Conservation (phyloP, 2,888 invertebrate genomes). For the Drosophila engyochracea region DNA sequence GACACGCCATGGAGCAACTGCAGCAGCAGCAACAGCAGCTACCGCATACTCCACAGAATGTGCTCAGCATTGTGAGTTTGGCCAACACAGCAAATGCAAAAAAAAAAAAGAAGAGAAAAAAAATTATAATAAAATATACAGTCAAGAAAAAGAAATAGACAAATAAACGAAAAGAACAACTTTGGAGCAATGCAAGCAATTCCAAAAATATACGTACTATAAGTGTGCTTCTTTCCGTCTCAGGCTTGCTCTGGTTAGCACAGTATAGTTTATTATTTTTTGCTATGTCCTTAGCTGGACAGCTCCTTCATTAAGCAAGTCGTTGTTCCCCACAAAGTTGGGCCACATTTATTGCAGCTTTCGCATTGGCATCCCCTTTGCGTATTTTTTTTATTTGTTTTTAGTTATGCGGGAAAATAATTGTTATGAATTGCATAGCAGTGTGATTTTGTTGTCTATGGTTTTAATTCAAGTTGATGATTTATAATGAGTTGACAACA, state of each 20-base stretch:
- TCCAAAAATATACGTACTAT: slow-evolving; percentile 72
- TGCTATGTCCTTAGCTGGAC: slow-evolving; percentile 39
- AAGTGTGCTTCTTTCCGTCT: slow-evolving; percentile 55
- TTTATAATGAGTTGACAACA: slow-evolving; percentile 21
- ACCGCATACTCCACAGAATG: slow-evolving; percentile 73
- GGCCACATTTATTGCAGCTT: slow-evolving; percentile 35
- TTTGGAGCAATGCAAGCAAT: slow-evolving; percentile 65
- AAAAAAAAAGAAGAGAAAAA: slow-evolving; percentile 23
- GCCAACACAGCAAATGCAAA: slow-evolving; percentile 51
- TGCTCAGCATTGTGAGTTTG: slow-evolving; percentile 85
- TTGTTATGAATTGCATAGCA: slow-evolving; percentile 33
- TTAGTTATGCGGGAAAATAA: slow-evolving; percentile 40
- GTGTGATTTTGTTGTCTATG: slow-evolving; percentile 16
- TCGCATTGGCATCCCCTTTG: slow-evolving; percentile 48
- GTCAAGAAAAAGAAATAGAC: slow-evolving; percentile 21
- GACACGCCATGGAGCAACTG: slow-evolving; percentile 76
- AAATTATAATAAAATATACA: slow-evolving; percentile 78
- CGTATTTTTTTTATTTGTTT: slow-evolving; percentile 5
- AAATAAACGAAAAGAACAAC: slow-evolving; percentile 24
- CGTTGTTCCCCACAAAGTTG: slow-evolving; percentile 14
- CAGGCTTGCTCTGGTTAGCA: slow-evolving; percentile 25
- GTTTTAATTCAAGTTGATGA: slow-evolving; percentile 25
- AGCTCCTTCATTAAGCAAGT: slow-evolving; percentile 49
- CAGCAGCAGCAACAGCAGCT: slow-evolving; percentile 66
- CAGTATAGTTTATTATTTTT: slow-evolving; percentile 10